Base-by-base conservation (phyloP, 2,888 invertebrate species). In the Gibbula magus region DNA sequence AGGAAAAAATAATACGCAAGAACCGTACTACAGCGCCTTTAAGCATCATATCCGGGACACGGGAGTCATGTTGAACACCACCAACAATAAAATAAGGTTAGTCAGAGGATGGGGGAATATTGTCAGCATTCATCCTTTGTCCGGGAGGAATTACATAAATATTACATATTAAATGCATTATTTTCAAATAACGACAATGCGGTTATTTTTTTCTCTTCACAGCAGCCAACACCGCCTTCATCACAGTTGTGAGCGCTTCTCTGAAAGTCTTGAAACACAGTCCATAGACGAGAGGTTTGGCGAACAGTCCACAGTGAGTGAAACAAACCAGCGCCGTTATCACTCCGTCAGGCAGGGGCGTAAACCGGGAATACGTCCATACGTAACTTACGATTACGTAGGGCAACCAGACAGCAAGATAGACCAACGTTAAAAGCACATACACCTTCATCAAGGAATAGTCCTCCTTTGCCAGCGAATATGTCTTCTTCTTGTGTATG, bases 351-450 rank as follows among this genome's bases (percentile, higher is more conserved):
- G 81, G 66, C 10, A 82, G 79, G 2, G 81, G 79, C 45, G 74
- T 82, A 76, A 82, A 86, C 16, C 84, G 82, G 25, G 82, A 81
- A 67, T 82, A 82, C 1, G 83, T 75, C 79, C 82, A 79, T n/a
- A 86, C 77, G 51, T 86, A 86, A 18, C 80, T 85, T 0, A 86
- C 54, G 18, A 86, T 80, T 16, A 87, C 29, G 79, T 87, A 88
- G 2, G 88, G 88, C 16, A 86, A 70, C 89, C 89, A 89, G 1
- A 84, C 51, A 0, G 77, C 52, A n/a, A 85, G 77, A 78, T 86
- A 88, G 13, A 82, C 74, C 10, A 67, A 73, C 1, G 85, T 78
- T 18, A 86, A 79, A 4, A 87, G 29, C 0, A 85, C 79, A 75
- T 85, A 85, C 51, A 86, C 84, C 79, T 86, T 87, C 16, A 82